A percentile compares a stretch with the other conserved stretches of the same genome.
Conservation (phyloP, 2,113 vertebrate species). For the Hydrochoerus hydrochaeris region DNA sequence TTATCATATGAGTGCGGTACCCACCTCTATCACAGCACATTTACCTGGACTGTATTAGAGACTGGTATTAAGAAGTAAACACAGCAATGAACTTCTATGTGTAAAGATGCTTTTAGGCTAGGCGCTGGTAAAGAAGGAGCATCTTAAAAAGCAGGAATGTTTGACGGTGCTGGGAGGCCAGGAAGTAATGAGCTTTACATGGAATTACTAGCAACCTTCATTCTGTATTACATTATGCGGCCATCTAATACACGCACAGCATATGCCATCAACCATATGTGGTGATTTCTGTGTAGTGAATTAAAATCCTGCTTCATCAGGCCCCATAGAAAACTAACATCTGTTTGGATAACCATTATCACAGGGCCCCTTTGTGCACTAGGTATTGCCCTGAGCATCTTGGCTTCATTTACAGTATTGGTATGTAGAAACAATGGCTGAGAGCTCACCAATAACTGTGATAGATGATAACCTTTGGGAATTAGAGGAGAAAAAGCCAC, state of each 20-base stretch:
- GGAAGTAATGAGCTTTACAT: background rate
- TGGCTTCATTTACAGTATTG: background rate
- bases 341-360: background rate
- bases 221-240: background rate
- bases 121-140: background rate
- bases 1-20: background rate
- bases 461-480: background rate
- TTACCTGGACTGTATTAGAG: background rate
- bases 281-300: background rate
- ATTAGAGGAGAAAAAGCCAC: background rate
- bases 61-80: background rate
- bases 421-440: background rate
- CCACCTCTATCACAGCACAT: background rate
- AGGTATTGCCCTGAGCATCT: background rate
- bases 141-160: background rate
- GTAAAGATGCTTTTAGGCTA: background rate
- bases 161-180: background rate
- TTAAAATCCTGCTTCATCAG: conserved; percentile 45
- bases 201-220: background rate
- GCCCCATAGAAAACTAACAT: background rate
- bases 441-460: background rate
- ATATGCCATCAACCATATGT: background rate
- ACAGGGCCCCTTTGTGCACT: background rate
- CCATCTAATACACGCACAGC: background rate
- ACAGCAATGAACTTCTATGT: background rate